A percentile compares a stretch with the other conserved stretches of the same genome.
Evolutionary conservation across 2,797 vertebrate species (phyloP).

Genomic region (Jordanella pulchra): DNA sequence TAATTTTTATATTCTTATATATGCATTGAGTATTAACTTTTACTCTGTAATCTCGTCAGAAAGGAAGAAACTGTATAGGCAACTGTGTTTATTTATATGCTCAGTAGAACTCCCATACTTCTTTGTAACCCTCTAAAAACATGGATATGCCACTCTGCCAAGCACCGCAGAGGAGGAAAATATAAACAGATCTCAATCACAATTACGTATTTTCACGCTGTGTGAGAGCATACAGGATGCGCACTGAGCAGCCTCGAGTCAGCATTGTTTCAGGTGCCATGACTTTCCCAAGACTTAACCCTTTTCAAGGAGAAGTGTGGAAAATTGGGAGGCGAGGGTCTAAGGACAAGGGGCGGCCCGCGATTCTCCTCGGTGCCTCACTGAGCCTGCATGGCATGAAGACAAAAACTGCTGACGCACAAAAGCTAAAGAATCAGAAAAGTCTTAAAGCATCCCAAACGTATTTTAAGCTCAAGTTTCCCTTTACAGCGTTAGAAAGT

Average conservation of each 20-base stretch:
- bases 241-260: conserved; percentile 39
- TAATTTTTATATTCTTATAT: too few species aligned
- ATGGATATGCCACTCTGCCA: neutral
- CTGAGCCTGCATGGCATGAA: conserved; percentile 53
- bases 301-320: conserved; percentile 80
- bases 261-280: conserved; percentile 63
- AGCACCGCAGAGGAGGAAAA: neutral
- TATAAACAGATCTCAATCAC: neutral
- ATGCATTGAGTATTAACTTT: neutral
- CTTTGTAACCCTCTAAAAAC: neutral
- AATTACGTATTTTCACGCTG: neutral
- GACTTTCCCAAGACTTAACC: conserved; percentile 77
- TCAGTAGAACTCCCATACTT: neutral
- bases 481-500: neutral
- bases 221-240: conserved; percentile 36
- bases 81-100: neutral
- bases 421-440: conserved; percentile 51
- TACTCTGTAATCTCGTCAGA: neutral
- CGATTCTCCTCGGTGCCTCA: conserved; percentile 85
- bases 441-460: conserved; percentile 23
- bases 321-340: conserved; percentile 78
- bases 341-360: conserved; percentile 79
- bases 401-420: conserved; percentile 66
- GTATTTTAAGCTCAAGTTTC: conserved; percentile 14
- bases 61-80: neutral